Conservation (phyloP, 2,797 vertebrate species). For the Chelidonichthys spinosus region DNA sequence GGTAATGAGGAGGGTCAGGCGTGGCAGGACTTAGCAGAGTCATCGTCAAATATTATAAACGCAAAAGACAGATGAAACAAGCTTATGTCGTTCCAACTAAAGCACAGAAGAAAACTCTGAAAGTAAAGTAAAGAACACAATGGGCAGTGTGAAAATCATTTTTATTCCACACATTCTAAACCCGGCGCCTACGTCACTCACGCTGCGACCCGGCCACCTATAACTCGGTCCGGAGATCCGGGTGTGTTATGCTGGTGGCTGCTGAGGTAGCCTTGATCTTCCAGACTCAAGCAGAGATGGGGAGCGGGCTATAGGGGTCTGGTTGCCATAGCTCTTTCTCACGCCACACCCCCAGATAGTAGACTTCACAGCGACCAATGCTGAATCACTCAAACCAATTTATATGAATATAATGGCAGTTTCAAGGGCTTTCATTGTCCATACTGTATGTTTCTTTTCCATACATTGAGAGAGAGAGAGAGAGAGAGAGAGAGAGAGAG, state of each 20-base stretch:
- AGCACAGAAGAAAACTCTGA: slow-evolving; percentile 20
- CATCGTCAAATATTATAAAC: slow-evolving; percentile 60
- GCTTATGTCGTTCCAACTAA: slow-evolving; percentile 56
- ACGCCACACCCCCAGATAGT: background rate
- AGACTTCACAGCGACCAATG: background rate
- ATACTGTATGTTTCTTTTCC: slow-evolving; percentile 52
- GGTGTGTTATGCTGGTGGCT: background rate
- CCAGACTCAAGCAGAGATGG: background rate
- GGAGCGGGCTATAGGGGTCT: background rate
- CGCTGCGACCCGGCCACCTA: background rate
- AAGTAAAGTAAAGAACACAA: slow-evolving; percentile 27
- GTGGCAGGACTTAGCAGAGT: slow-evolving; percentile 47
- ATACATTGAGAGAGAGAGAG: slow-evolving; percentile 58
- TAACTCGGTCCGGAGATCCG: background rate
- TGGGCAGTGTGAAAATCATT: slow-evolving; percentile 24
- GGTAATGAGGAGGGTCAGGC: slow-evolving; percentile 52
- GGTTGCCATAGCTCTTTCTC: background rate
- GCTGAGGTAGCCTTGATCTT: background rate
- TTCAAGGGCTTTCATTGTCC: slow-evolving; percentile 47
- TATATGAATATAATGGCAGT: slow-evolving; percentile 32
- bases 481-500: background rate
- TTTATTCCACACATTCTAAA: background rate
- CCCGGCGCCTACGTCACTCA: background rate
- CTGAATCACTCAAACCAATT: background rate
- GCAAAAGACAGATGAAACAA: slow-evolving; percentile 33